Conservation (phyloP, 2,797 vertebrate species). For the Etheostoma perlongum region DNA sequence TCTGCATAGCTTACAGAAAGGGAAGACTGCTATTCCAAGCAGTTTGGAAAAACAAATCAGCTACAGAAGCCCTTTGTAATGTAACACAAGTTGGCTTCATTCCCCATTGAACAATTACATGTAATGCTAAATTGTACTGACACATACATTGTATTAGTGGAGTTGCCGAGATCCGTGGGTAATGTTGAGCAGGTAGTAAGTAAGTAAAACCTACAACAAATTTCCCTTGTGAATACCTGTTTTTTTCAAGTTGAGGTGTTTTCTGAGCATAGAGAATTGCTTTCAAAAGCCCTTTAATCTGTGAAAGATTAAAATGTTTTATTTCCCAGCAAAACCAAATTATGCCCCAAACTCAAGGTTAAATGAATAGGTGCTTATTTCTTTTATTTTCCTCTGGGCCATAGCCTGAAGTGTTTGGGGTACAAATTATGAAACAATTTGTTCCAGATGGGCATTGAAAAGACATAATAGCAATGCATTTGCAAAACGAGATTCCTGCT, state of each 20-base stretch:
- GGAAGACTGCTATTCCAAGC: neutral
- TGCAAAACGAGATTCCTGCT: conserved; percentile 17
- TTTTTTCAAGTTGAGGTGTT: conserved; percentile 33
- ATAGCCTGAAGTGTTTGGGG: conserved; percentile 17
- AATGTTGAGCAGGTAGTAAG: neutral
- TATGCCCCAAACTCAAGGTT: neutral
- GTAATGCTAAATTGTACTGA: neutral
- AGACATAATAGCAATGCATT: neutral
- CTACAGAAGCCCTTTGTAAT: neutral
- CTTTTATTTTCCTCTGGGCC: conserved; percentile 17
- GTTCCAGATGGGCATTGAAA: conserved; percentile 58
- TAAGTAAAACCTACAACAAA: neutral
- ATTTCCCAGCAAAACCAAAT: conserved; percentile 11
- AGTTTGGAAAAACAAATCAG: conserved; percentile 7
- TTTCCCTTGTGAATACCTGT: neutral
- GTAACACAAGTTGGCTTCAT: neutral
- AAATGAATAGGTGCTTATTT: conserved; percentile 36
- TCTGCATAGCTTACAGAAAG: neutral
- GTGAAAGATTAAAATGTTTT: conserved; percentile 34
- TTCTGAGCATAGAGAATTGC: neutral
- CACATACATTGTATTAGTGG: neutral
- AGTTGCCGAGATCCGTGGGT: neutral
- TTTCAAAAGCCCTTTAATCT: conserved; percentile 34
- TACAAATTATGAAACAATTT: conserved; percentile 33
- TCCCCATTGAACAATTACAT: neutral